Evolutionary conservation across 2,888 invertebrate genomes (phyloP), one percentile per base, ranked within the genome.

Genomic region (Macrophya alboannulata): DNA sequence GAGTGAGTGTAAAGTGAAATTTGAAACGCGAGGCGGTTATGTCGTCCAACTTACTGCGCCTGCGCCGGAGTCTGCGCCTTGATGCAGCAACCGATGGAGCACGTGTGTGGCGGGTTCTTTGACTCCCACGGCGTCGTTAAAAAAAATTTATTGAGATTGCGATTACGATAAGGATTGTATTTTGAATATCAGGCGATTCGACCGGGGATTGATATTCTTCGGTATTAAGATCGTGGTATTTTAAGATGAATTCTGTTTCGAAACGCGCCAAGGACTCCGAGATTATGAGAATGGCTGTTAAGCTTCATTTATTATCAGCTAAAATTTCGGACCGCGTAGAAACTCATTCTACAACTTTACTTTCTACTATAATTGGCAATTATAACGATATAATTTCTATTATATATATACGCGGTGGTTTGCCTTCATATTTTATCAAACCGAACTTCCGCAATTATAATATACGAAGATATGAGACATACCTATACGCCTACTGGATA

Each of bases 401-500:
- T 45, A 40, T 71, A 74, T 71, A 74, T 45, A 21, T 68, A 74
- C 21, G 25, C 25, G 45, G 45, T n/a, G 25, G 25, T 45, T 45
- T 17, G 21, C 72, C 15, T 45, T 74, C 21, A 6, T 8, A 45
- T 74, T 74, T 45, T 45, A 74, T 74, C 72, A 74, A 74, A 74
- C 43, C 43, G 5, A 45, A 25, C 72, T 45, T 74, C 72, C 72
- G 72, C 72, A 74, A 74, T 74, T 45, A 74, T 74, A 74, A 74
- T 25, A 68, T 37, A 37, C 12, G 68, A 37, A 12, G 25, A 68
- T 37, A 74, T 45, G 40, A 21, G 45, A 45, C 45, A 74, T 45
- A 55, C 65, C 37, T 31, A 74, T n/a, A 45, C 72, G 72, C 72
- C 72, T n/a, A 74, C 72, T 74, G 21, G 21, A 45, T 45, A 74